phyloP scores from a whole-genome alignment of 2,113 vertebrate genomes.

The Crotalus viridis region DNA sequence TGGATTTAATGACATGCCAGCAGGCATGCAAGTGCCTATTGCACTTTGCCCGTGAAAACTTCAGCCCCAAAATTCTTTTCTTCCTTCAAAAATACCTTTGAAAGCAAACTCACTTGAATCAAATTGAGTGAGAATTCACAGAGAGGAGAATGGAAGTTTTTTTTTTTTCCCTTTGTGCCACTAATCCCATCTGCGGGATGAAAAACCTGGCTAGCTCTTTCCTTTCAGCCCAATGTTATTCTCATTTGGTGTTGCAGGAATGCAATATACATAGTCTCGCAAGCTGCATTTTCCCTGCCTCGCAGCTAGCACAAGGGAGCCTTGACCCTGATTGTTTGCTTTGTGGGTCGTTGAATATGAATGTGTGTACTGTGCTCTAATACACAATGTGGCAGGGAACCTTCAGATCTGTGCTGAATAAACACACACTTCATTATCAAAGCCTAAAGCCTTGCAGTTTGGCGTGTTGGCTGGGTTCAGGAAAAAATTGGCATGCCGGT shows the following conservation, averaged over 20 bases:
- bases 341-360: not conserved
- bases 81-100: not conserved
- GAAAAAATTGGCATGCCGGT: not conserved
- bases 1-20: not conserved
- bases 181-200: not conserved
- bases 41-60: not conserved
- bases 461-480: not conserved
- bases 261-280: not conserved
- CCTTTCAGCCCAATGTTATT: not conserved
- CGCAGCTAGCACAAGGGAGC: not conserved
- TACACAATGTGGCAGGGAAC: not conserved
- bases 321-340: not conserved
- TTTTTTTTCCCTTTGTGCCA: rapidly evolving
- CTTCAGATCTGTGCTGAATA: not conserved
- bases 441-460: not conserved
- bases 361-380: not conserved
- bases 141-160: not conserved
- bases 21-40: not conserved
- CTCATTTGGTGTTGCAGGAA: not conserved
- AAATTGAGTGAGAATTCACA: not conserved
- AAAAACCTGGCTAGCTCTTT: not conserved
- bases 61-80: not conserved
- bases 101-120: not conserved
- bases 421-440: not conserved
- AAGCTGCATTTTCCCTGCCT: not conserved